A percentile compares a stretch with the other conserved stretches of the same genome.
Conservation (phyloP, 2,888 invertebrate genomes). For the Caenorhabditis macrosperma region DNA sequence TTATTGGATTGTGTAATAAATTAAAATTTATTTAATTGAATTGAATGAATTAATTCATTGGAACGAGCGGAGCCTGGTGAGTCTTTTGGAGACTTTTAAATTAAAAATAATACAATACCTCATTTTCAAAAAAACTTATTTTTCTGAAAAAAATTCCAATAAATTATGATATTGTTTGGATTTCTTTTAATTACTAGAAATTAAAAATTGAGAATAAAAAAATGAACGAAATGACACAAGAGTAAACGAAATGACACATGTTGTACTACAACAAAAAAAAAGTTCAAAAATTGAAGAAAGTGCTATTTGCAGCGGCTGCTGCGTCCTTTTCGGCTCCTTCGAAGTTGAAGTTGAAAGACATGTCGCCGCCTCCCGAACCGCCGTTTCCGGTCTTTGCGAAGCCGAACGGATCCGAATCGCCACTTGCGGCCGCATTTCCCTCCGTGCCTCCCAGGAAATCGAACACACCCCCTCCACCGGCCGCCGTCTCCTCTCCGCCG, state of each 20-base stretch:
- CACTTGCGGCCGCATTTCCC: not conserved
- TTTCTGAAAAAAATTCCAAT: too few species aligned
- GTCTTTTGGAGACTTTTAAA: too few species aligned
- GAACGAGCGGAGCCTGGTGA: too few species aligned
- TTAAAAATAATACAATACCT: too few species aligned
- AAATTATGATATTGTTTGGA: too few species aligned
- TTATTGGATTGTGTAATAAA: too few species aligned
- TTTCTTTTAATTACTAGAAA: not conserved
- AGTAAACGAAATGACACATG: not conserved
- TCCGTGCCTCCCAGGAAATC: constrained; percentile 30
- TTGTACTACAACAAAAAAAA: not conserved
- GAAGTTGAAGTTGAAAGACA: constrained; percentile 47
- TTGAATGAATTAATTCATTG: too few species aligned
- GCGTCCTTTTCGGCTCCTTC: constrained; percentile 17
- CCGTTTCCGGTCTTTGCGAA: constrained; percentile 22
- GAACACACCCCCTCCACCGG: constrained; percentile 27
- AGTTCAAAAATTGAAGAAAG: constrained; percentile 35
- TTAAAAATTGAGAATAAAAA: not conserved
- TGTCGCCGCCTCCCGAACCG: constrained; percentile 33
- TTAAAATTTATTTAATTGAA: too few species aligned
- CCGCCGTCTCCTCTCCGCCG: constrained; percentile 21
- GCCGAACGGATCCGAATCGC: constrained; percentile 39
- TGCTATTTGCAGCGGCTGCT: constrained; percentile 30
- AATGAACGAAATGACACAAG: too few species aligned
- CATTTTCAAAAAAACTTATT: too few species aligned